Evolutionary conservation across 1,140 invertebrate species (phyloP), one percentile per base, ranked within the genome.

Genomic region (Papilio machaon): DNA sequence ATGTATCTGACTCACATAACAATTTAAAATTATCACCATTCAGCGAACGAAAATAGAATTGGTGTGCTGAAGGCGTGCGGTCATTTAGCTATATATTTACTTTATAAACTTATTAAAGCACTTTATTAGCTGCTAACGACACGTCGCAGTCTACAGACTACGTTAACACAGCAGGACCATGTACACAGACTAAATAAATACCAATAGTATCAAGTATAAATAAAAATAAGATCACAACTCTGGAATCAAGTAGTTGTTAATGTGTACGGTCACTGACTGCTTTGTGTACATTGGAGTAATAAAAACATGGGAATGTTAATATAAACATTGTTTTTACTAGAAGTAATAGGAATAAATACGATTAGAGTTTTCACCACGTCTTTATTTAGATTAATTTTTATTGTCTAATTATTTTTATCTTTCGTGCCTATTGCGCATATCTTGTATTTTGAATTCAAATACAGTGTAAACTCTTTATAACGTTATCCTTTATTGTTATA

Each of bases 121-220:
- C 35, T 87, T 89, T 89, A 89, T 88, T 82, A 84, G 83, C 84
- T 88, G 87, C 83, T 88, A 88, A 85, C 76, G 86, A 88, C 86
- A 84, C 82, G 83, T 52, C 83, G 75, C 86, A 84, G 54, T 70
- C 82, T 77, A 64, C 64, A 75, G 82, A 73, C 35, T 70, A 70
- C 19, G 19, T 60, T 23, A 23, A 19, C 23, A 19, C 49, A 23
- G 60, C 23, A 64, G 43, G 8, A 70, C 64, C 35, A 67, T 19
- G 49, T 23, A n/a, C 64, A 73, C 23, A 81, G n/a, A 81, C 23
- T 74, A 75, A 13, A 58, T n/a, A 58, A 19, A 58, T n/a, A 58
- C 8, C n/a, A 58, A 6, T 54, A 54, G 15, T 19, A 58, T 58
- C 17, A 58, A 70, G 30, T 38, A 15, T 82, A 81, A 74, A 75